Percentiles rank a stretch among this genome's conserved stretches.
Evolutionary conservation across 2,113 vertebrate genomes (phyloP).

Genomic region (Myrmophylax atrothorax): DNA sequence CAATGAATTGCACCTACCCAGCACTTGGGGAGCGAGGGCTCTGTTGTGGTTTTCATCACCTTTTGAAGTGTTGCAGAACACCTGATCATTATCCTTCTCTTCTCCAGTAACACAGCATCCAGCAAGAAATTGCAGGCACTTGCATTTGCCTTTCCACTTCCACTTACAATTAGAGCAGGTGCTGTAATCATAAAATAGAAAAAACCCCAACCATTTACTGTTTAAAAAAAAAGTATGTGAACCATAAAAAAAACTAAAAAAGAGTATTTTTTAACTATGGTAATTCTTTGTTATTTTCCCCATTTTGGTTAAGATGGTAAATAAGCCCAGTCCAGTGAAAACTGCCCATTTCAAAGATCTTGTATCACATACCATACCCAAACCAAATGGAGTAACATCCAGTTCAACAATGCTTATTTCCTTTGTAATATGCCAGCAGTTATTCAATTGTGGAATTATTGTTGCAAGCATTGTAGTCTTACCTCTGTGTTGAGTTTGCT

Average conservation of each 20-base stretch:
- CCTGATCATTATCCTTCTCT: not conserved
- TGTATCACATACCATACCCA: not conserved
- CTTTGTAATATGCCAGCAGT: not conserved
- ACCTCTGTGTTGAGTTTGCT: not conserved
- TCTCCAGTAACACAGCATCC: not conserved
- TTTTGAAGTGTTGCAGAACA: not conserved
- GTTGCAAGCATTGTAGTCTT: not conserved
- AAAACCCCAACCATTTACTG: not conserved
- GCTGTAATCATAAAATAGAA: not conserved
- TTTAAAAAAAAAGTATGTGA: not conserved
- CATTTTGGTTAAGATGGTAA: not conserved
- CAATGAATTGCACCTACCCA: not conserved
- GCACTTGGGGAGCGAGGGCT: fast-evolving
- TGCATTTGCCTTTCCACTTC: not conserved
- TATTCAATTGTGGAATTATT: not conserved
- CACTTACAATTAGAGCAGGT: not conserved
- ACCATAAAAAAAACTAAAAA: too few species aligned
- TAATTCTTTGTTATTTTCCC: not conserved
- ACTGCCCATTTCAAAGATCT: not conserved
- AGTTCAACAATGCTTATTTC: not conserved
- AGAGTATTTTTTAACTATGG: not conserved
- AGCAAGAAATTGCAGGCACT: not conserved
- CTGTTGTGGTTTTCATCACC: not conserved
- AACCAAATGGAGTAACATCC: not conserved
- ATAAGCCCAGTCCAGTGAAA: not conserved